Evolutionary conservation across 2,888 invertebrate genomes (phyloP).

Genomic region (Eulithis prunata): DNA sequence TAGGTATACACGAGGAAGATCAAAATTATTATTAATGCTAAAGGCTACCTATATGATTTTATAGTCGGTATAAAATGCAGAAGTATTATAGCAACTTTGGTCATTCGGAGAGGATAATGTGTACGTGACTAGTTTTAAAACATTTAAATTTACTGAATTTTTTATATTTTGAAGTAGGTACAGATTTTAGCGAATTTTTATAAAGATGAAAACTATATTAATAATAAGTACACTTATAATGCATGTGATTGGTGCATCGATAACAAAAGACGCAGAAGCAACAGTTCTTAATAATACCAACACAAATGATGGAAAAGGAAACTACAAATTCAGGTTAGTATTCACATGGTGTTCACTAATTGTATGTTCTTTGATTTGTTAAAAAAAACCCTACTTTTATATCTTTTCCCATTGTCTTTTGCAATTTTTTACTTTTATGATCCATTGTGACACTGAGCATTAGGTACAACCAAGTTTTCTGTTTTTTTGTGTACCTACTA

Average conservation of each 20-base stretch:
- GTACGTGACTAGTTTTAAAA: neutral
- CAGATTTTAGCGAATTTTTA: neutral
- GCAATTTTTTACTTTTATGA: too few species aligned
- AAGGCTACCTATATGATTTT: neutral
- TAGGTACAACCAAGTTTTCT: too few species aligned
- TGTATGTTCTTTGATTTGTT: too few species aligned
- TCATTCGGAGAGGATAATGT: conserved; percentile 8
- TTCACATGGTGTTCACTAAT: neutral
- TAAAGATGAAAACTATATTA: conserved; percentile 9
- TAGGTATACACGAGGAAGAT: neutral
- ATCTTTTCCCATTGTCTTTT: too few species aligned
- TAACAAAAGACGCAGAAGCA: conserved; percentile 34
- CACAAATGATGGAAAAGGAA: conserved; percentile 43
- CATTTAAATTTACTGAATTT: neutral
- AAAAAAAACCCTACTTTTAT: too few species aligned
- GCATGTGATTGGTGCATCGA: neutral
- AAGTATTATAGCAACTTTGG: conserved; percentile 12
- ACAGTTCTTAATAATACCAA: conserved; percentile 36
- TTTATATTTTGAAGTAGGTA: neutral
- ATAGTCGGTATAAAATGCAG: neutral
- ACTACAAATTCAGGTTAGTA: conserved; percentile 34
- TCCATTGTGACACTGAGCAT: too few species aligned
- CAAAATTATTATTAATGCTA: neutral
- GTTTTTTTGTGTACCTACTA: too few species aligned
- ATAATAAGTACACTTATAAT: conserved; percentile 5